Evolutionary conservation across 2,888 invertebrate species (phyloP).

Genomic region (Mythimna lalbum): DNA sequence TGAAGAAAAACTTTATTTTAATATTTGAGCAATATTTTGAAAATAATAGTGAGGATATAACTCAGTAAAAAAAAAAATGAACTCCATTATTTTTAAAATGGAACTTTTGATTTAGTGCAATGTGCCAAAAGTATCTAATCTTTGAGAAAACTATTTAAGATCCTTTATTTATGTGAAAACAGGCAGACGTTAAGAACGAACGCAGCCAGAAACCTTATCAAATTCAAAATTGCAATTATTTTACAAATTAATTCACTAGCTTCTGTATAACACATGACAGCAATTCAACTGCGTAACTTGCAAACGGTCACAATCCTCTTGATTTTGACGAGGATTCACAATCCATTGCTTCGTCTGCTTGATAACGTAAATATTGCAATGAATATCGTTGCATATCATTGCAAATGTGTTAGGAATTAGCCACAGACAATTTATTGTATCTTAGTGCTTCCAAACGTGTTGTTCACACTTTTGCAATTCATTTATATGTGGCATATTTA

Average conservation of each 20-base stretch:
- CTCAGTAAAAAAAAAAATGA: background rate
- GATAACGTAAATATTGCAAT: background rate
- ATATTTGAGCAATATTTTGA: background rate
- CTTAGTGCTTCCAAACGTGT: background rate
- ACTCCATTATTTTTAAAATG: conserved; percentile 8
- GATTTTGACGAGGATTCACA: background rate
- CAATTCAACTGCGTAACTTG: background rate
- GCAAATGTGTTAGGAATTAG: background rate
- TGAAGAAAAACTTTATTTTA: conserved; percentile 1
- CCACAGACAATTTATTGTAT: background rate
- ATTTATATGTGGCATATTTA: background rate
- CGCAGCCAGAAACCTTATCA: background rate
- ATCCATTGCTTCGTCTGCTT: background rate
- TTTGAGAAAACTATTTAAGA: conserved; percentile 7
- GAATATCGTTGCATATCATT: background rate
- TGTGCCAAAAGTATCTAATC: conserved; percentile 37
- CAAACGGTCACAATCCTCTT: background rate
- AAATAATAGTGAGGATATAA: background rate
- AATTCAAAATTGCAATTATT: conserved; percentile 9
- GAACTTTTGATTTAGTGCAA: background rate
- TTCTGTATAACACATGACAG: background rate
- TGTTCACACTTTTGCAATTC: background rate
- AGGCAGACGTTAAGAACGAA: background rate
- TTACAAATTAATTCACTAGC: background rate
- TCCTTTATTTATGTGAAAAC: background rate